These are phyloP conservation scores for Listronotus oregonensis DNA, from an alignment of 1,140 invertebrate species.

Conservation along the genomic window DNA sequence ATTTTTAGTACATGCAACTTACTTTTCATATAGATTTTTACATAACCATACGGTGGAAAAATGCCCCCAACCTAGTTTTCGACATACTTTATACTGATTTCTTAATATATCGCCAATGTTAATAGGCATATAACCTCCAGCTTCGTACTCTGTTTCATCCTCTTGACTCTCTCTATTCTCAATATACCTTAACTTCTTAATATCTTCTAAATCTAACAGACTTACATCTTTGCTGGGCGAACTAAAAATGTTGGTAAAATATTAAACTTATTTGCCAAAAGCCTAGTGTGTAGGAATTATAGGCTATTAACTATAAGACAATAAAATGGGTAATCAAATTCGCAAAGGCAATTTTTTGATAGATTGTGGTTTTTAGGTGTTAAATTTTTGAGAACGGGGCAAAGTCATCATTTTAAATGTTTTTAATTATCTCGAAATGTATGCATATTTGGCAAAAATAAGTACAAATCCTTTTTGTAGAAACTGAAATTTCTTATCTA, in stretches of 20 bases:
- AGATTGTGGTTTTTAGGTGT: too few relatives aligned
- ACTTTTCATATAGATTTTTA: conserved; percentile 78
- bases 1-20: conserved; percentile 56
- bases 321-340: too few relatives aligned
- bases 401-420: too few relatives aligned
- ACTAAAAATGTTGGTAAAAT: conserved; percentile 28
- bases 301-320: too few relatives aligned
- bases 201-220: conserved; percentile 43
- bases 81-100: conserved; percentile 89
- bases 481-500: too few relatives aligned
- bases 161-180: conserved; percentile 68
- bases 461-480: too few relatives aligned
- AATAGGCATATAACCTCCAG: conserved; percentile 96
- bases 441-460: too few relatives aligned
- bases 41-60: conserved; percentile 98
- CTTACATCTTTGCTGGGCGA: conserved; percentile 44
- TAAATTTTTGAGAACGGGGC: too few relatives aligned
- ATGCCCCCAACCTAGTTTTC: conserved; percentile 97
- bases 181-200: conserved; percentile 44
- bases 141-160: conserved; percentile 89
- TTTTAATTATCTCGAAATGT: too few relatives aligned
- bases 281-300: too few relatives aligned
- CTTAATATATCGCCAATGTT: conserved; percentile 92
- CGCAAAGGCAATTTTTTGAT: too few relatives aligned
- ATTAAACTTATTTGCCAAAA: too few relatives aligned